These are phyloP conservation scores for Apis dorsata DNA, from an alignment of 1,140 invertebrate genomes.

Conservation along the genomic window DNA sequence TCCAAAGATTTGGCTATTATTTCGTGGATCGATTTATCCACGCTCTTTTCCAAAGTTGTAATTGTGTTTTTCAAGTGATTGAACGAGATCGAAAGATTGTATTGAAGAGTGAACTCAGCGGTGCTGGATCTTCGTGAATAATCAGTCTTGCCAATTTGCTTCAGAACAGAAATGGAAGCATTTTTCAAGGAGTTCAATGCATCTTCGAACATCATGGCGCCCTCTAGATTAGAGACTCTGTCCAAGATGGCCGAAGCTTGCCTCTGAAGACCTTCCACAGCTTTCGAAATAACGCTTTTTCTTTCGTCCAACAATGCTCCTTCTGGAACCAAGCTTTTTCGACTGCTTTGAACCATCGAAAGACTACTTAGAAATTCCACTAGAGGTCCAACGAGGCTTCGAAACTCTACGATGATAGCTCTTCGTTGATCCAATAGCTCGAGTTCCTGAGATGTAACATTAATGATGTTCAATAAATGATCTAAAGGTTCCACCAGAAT, in stretches of 20 bases:
- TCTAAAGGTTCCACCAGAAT: conserved; percentile 62
- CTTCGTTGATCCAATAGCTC: conserved; percentile 44
- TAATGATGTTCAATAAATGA: conserved; percentile 43
- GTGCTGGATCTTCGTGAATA: conserved; percentile 60
- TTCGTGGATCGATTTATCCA: conserved; percentile 57
- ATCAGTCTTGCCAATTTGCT: conserved; percentile 67
- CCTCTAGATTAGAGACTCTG: conserved; percentile 33
- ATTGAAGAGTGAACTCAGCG: conserved; percentile 55
- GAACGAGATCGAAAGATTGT: conserved; percentile 63
- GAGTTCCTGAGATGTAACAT: conserved; percentile 27
- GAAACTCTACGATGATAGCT: conserved; percentile 52
- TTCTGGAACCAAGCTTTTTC: conserved; percentile 62
- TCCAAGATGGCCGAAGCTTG: conserved; percentile 41
- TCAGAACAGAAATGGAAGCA: conserved; percentile 60
- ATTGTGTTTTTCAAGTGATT: conserved; percentile 62
- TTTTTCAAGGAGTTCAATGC: conserved; percentile 49
- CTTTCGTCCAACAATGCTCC: conserved; percentile 63
- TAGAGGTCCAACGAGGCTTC: conserved; percentile 64
- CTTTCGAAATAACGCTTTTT: conserved; percentile 67
- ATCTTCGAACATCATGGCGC: conserved; percentile 26
- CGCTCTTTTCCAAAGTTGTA: conserved; percentile 59
- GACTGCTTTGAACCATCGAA: conserved; percentile 67
- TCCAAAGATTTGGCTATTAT: conserved; percentile 68
- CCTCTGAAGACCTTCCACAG: conserved; percentile 62
- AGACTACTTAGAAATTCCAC: conserved; percentile 70